These are phyloP conservation scores for Cyphomyrmex costatus DNA, from an alignment of 1,140 invertebrate genomes.

Conservation along the genomic window DNA sequence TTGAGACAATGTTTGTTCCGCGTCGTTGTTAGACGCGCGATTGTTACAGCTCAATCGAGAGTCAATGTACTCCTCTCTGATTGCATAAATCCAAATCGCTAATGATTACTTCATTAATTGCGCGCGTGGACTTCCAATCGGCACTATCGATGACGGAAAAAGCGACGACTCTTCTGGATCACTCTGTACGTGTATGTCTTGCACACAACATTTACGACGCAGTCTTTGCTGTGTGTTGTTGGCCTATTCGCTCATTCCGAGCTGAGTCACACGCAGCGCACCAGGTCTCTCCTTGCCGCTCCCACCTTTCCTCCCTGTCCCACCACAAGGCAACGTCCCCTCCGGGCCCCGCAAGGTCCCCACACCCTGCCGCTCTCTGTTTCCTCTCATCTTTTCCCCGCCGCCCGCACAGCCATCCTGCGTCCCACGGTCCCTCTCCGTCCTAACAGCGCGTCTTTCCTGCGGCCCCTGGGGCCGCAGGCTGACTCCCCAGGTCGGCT, in stretches of 20 bases:
- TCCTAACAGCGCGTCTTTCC: slow-evolving; percentile 66
- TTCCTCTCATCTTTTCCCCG: slow-evolving; percentile 35
- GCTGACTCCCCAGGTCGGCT: slow-evolving; percentile 76
- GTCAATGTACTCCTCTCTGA: slow-evolving; percentile 5
- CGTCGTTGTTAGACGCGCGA: not conserved
- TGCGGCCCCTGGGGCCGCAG: slow-evolving; percentile 74
- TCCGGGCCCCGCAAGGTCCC: slow-evolving; percentile 18
- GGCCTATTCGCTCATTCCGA: slow-evolving; percentile 79
- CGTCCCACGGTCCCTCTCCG: slow-evolving; percentile 41
- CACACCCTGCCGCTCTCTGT: not conserved
- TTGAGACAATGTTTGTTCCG: not conserved
- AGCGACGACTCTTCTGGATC: slow-evolving; percentile 69
- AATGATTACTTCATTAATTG: slow-evolving; percentile 19
- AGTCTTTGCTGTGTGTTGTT: slow-evolving; percentile 79
- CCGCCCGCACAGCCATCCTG: slow-evolving; percentile 34
- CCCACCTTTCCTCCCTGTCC: slow-evolving; percentile 49
- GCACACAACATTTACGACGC: slow-evolving; percentile 53
- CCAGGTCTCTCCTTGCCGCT: slow-evolving; percentile 61
- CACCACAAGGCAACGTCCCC: slow-evolving; percentile 38
- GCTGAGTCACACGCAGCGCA: slow-evolving; percentile 80
- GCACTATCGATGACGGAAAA: slow-evolving; percentile 6
- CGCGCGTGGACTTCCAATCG: not conserved
- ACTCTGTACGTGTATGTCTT: slow-evolving; percentile 59
- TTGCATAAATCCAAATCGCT: slow-evolving; percentile 38
- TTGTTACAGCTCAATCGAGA: not conserved